Base-by-base conservation (phyloP, 2,888 invertebrate species). In the Antheraea assamensis region DNA sequence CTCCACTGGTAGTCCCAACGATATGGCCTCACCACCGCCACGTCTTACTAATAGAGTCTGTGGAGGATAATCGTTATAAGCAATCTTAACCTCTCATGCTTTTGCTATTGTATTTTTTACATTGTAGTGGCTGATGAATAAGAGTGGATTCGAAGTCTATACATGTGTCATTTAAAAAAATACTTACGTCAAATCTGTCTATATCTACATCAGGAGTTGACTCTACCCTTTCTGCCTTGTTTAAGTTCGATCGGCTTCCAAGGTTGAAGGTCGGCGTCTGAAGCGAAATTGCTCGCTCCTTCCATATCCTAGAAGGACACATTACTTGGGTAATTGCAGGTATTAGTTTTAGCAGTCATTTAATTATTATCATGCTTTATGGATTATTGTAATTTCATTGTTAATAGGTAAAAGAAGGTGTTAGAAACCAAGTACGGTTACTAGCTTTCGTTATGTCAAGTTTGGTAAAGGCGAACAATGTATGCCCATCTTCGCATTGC, bases 1-100 rank as follows among this genome's bases (percentile, higher is more conserved):
- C 74, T 95, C 95, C 1, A 95, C 87, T 2, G 94, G 93, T 3
- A 95, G 84, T 0, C 93, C 93, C 0, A 94, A 77, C 1, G 93
- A 91, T 75, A 90, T 88, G 0, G 89, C 90, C 58, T 92, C 92
- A 0, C 89, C 91, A 0, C 90, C 90, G 0, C 92, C 92, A 0
- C 92, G 85, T 68, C 90, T 84, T 0, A 94, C 88, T 7, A 94
- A 79, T 0, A 95, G 82, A 0, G 89, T 92, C 92, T 93, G 87
- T 0, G 71, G 49, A 68, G 15, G 55, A 42, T 70, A 17, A 52
- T 42, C 61, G 30, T 30, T 15, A 7, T 64, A 30, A 58, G 21
- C 52, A 47, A 47, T 10, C 19, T 52, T 24, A 3, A 58, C 8
- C 58, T 8, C 13, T 24, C 2, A 58, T 24, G n/a, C 58, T 24